Evolutionary conservation across 2,888 invertebrate species (phyloP).

Genomic region (Eupsilia transversa): DNA sequence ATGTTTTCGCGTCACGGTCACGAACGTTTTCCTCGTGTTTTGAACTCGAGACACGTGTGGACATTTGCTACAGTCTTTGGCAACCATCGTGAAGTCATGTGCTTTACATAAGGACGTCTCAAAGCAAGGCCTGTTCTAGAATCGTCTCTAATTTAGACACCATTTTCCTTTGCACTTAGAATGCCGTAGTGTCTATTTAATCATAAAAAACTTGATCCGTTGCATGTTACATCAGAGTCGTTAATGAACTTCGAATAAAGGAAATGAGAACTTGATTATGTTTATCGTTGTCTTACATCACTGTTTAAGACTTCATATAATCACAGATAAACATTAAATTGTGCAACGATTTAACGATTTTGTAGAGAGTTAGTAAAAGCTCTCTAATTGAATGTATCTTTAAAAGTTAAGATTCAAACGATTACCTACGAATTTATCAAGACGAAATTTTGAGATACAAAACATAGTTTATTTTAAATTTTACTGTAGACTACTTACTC

Average conservation of each 20-base stretch:
- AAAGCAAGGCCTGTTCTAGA: constrained; percentile 48
- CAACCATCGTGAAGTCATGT: constrained; percentile 57
- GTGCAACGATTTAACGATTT: constrained; percentile 35
- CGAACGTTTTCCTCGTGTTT: constrained; percentile 69
- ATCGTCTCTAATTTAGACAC: constrained; percentile 14
- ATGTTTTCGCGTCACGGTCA: constrained; percentile 74
- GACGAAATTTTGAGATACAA: not conserved
- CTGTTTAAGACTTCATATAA: constrained; percentile 24
- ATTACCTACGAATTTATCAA: not conserved
- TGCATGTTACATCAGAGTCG: constrained; percentile 35
- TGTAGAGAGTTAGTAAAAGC: constrained; percentile 1
- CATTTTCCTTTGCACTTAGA: constrained; percentile 35
- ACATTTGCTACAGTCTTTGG: constrained; percentile 70
- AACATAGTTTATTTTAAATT: not conserved
- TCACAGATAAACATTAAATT: constrained; percentile 31
- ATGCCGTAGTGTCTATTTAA: constrained; percentile 6
- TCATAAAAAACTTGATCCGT: constrained; percentile 30
- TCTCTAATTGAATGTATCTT: not conserved
- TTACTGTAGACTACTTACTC: not conserved
- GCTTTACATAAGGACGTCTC: constrained; percentile 69
- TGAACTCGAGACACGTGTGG: constrained; percentile 70
- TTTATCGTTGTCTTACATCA: constrained; percentile 41
- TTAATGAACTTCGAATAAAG: constrained; percentile 55
- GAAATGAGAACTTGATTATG: constrained; percentile 38
- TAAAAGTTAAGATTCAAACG: not conserved